These are phyloP conservation scores for Botrylloides violaceus DNA, from an alignment of 23 tunicate genomes.

Conservation along the genomic window DNA sequence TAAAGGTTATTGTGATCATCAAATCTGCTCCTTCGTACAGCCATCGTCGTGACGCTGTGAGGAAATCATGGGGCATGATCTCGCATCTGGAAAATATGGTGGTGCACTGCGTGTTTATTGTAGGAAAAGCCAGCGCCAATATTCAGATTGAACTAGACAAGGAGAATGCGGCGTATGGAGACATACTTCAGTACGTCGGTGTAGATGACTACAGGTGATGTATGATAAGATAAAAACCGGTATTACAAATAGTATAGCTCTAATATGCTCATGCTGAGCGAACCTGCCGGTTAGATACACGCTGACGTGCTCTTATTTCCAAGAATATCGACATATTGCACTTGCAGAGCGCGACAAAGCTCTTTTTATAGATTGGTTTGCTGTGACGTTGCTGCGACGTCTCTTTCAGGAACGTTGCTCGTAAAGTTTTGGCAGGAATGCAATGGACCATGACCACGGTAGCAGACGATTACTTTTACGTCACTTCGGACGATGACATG, in stretches of 20 bases:
- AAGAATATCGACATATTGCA: no score
- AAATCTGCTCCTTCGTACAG: constrained; percentile 19
- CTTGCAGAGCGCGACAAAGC: no score
- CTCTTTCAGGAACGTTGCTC: constrained; percentile 14
- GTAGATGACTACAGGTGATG: constrained; percentile 24
- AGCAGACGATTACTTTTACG: constrained; percentile 11
- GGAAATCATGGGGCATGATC: constrained; percentile 9
- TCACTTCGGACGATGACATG: constrained; percentile 14
- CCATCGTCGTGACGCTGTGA: background rate
- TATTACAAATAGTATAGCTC: no score
- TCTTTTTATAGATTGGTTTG: no score
- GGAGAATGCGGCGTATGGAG: constrained; percentile 1
- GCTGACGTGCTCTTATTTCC: no score
- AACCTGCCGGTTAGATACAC: no score
- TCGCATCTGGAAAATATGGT: constrained; percentile 20
- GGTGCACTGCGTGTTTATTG: constrained; percentile 2
- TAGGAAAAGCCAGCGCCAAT: background rate
- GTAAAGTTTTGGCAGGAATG: constrained; percentile 22
- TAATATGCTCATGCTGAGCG: no score
- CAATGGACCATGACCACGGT: constrained; percentile 16
- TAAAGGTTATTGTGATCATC: constrained; percentile 9
- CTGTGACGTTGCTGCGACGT: no score
- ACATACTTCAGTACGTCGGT: constrained; percentile 15
- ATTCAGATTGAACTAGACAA: background rate
- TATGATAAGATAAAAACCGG: no score